Conservation (phyloP, 2,888 invertebrate species). For the Athripsodes cinereus region DNA sequence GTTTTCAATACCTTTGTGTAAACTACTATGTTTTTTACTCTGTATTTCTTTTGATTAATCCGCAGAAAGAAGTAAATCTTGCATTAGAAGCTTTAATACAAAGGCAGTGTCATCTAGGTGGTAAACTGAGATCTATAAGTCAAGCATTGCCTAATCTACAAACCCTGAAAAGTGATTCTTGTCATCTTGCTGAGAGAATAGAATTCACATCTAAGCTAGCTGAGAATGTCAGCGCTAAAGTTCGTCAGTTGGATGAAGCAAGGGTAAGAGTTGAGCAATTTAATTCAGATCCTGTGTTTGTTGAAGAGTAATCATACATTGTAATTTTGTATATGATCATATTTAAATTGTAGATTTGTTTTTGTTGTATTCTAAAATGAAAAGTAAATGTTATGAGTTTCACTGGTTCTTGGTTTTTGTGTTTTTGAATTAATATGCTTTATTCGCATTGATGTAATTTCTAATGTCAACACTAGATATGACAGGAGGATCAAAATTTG, state of each 20-base stretch:
- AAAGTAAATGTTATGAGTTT: no score
- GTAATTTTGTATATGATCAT: no score
- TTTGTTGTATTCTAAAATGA: no score
- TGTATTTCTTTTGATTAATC: not conserved
- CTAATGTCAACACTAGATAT: no score
- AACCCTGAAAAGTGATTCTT: conserved; percentile 69
- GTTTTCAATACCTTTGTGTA: no score
- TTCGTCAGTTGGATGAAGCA: conserved; percentile 86
- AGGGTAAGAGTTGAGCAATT: conserved; percentile 69
- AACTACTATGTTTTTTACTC: not conserved
- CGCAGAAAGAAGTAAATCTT: conserved; percentile 61
- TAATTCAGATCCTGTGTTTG: no score
- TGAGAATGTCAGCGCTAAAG: conserved; percentile 93
- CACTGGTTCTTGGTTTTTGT: no score
- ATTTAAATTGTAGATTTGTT: no score
- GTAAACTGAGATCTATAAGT: conserved; percentile 72
- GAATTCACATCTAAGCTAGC: conserved; percentile 82
- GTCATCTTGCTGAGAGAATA: conserved; percentile 78
- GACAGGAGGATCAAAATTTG: no score
- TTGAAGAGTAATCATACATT: no score
- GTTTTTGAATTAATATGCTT: no score
- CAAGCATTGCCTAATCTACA: conserved; percentile 77
- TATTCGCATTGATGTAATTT: no score
- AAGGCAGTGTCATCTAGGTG: conserved; percentile 69
- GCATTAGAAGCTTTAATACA: conserved; percentile 67